These are phyloP conservation scores for Calliopsis andreniformis DNA, from an alignment of 1,140 invertebrate genomes.

Conservation along the genomic window DNA sequence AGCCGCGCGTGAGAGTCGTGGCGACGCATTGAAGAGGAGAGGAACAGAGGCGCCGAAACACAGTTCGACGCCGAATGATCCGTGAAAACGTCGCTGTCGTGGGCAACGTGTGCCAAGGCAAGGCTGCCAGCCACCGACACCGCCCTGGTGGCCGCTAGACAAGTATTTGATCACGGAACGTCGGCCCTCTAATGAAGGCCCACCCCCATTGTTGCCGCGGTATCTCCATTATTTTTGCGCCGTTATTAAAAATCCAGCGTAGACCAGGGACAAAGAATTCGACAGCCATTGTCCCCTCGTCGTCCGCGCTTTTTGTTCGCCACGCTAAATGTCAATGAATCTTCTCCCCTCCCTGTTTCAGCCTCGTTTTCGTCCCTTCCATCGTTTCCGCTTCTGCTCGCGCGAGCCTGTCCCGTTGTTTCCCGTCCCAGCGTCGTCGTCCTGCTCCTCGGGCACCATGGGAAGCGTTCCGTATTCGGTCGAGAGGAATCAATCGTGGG, in stretches of 20 bases:
- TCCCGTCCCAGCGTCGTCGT: neutral
- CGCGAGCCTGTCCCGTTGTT: constrained; percentile 11
- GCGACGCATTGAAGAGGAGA: constrained; percentile 41
- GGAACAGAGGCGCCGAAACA: constrained; percentile 58
- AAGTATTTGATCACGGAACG: constrained; percentile 71
- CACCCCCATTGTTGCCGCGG: constrained; percentile 56
- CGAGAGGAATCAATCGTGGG: constrained; percentile 58
- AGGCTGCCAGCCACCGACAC: constrained; percentile 40
- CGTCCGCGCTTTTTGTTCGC: constrained; percentile 69
- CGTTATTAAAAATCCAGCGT: constrained; percentile 75
- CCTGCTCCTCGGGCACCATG: constrained; percentile 26
- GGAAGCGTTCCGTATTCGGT: constrained; percentile 26
- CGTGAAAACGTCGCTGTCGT: constrained; percentile 25
- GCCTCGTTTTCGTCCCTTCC: constrained; percentile 17
- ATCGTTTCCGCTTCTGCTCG: constrained; percentile 29
- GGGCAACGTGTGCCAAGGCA: constrained; percentile 4
- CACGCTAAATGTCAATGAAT: constrained; percentile 74
- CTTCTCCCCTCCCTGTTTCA: constrained; percentile 16
- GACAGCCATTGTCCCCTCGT: constrained; percentile 72
- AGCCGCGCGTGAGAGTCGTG: constrained; percentile 35
- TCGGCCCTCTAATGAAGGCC: constrained; percentile 71
- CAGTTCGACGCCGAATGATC: constrained; percentile 57
- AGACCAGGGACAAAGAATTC: constrained; percentile 70
- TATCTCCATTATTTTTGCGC: constrained; percentile 75
- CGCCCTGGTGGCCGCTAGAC: constrained; percentile 48